These are phyloP conservation scores for Phrynocephalus vlangalii DNA, from an alignment of 2,797 vertebrate species.

Conservation along the genomic window DNA sequence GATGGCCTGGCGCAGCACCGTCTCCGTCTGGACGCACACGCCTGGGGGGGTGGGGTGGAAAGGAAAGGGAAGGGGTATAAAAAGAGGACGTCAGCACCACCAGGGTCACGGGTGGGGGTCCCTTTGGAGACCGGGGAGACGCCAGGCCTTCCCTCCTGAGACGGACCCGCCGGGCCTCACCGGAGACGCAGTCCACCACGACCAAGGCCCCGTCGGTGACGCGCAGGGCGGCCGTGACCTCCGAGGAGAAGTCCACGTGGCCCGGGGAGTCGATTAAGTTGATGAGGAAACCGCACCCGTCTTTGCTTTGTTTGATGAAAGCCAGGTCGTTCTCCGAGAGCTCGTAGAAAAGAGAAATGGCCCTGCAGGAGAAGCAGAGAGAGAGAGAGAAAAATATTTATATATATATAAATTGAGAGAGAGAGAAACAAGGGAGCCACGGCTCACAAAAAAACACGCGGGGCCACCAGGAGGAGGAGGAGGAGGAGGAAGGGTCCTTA, in stretches of 20 bases:
- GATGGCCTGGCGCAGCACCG: conserved; percentile 94
- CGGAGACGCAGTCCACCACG: conserved; percentile 95
- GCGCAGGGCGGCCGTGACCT: conserved; percentile 95
- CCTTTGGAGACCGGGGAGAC: too few relatives aligned
- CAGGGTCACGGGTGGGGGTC: too few relatives aligned
- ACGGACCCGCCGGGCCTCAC: conserved; percentile 74
- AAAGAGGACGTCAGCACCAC: too few relatives aligned
- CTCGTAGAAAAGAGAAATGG: conserved; percentile 93
- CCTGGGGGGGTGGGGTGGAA: conserved; percentile 71
- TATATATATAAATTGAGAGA: too few relatives aligned
- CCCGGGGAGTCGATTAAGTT: conserved; percentile 96
- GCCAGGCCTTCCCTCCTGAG: too few relatives aligned
- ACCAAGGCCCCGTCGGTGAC: conserved; percentile 96
- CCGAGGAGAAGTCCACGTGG: conserved; percentile 96
- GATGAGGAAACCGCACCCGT: conserved; percentile 93
- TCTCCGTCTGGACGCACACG: conserved; percentile 96
- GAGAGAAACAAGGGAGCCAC: too few relatives aligned
- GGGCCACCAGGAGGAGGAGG: too few relatives aligned
- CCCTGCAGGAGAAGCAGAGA: conserved; percentile 73
- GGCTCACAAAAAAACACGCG: too few relatives aligned
- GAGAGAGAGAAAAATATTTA: accelerated
- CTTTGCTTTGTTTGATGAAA: conserved; percentile 95
- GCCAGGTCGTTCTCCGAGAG: conserved; percentile 88
- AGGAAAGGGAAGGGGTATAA: too few relatives aligned
- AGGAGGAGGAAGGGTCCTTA: conserved; percentile 70